Percentiles rank a stretch among this genome's conserved stretches.
Conservation (phyloP, 2,797 vertebrate genomes). For the Iguana delicatissima region DNA sequence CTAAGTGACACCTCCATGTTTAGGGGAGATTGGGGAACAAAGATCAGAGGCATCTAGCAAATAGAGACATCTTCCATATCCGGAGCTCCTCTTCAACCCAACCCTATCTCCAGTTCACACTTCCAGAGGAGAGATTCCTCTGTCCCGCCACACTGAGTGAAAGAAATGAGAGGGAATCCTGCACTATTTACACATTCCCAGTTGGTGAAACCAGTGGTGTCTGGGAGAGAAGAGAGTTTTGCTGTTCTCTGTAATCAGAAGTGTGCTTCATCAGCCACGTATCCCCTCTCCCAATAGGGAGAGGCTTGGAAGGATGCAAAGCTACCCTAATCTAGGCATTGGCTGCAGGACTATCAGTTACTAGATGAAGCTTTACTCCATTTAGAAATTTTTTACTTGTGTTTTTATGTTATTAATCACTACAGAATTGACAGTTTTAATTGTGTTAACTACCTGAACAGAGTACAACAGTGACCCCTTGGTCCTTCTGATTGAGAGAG, state of each 20-base stretch:
- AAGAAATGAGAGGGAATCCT: too few species aligned
- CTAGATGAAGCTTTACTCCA: background rate
- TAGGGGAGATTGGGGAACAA: background rate
- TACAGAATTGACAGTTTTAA: too few species aligned
- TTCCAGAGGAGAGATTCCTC: too few species aligned
- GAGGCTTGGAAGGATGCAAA: background rate
- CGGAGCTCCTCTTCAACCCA: too few species aligned
- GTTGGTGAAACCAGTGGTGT: too few species aligned
- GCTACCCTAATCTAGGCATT: background rate
- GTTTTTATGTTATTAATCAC: background rate
- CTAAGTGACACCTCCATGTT: background rate
- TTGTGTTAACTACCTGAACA: background rate
- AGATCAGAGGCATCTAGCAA: background rate
- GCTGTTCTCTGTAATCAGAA: too few species aligned
- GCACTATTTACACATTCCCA: too few species aligned
- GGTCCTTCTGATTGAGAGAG: background rate
- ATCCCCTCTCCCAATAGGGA: background rate
- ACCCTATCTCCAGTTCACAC: too few species aligned
- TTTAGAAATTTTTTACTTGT: background rate
- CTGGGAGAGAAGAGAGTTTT: too few species aligned
- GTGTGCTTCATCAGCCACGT: background rate
- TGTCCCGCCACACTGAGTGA: too few species aligned
- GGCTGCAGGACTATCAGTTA: too few species aligned
- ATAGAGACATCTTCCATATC: too few species aligned
- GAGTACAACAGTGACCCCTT: conserved; percentile 20